Conservation (phyloP, 1,140 invertebrate genomes). For the Drosophila aff. region DNA sequence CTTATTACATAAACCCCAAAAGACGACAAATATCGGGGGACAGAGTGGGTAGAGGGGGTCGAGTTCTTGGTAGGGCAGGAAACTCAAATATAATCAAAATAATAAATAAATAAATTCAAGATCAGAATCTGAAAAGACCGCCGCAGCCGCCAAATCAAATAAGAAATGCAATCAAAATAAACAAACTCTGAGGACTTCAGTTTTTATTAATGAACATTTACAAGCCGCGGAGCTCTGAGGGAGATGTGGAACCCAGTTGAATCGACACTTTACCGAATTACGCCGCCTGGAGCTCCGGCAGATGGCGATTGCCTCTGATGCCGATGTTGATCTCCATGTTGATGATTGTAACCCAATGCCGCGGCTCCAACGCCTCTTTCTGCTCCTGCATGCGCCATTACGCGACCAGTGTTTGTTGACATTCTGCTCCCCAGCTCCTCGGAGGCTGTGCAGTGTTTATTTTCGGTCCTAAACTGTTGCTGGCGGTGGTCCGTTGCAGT, state of each 20-base stretch:
- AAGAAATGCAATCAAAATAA: slow-evolving; percentile 55
- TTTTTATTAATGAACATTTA: slow-evolving; percentile 42
- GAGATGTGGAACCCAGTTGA: slow-evolving; percentile 4
- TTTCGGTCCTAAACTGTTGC: slow-evolving; percentile 60
- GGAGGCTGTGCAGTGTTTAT: slow-evolving; percentile 44
- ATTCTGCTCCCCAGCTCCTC: slow-evolving; percentile 21
- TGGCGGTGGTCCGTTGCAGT: slow-evolving; percentile 48
- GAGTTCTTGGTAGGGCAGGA: slow-evolving; percentile 67
- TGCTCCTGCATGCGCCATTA: slow-evolving; percentile 46
- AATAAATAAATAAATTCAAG: slow-evolving; percentile 30
- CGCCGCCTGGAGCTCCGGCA: slow-evolving; percentile 25
- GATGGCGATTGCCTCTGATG: slow-evolving; percentile 21
- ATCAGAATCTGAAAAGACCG: slow-evolving; percentile 24
- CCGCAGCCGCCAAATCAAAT: slow-evolving; percentile 8
- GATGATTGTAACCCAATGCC: slow-evolving; percentile 59
- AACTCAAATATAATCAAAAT: slow-evolving; percentile 52
- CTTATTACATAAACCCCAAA: slow-evolving; percentile 64
- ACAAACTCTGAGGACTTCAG: slow-evolving; percentile 39
- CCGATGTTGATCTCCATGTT: slow-evolving; percentile 42
- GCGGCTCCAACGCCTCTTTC: slow-evolving; percentile 9
- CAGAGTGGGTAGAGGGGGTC: neutral
- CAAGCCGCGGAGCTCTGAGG: neutral
- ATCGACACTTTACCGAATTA: slow-evolving; percentile 70
- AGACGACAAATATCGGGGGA: slow-evolving; percentile 7
- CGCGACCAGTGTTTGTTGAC: slow-evolving; percentile 69